phyloP scores from a whole-genome alignment of 2,113 vertebrate species.

The Tyrannus savana region DNA sequence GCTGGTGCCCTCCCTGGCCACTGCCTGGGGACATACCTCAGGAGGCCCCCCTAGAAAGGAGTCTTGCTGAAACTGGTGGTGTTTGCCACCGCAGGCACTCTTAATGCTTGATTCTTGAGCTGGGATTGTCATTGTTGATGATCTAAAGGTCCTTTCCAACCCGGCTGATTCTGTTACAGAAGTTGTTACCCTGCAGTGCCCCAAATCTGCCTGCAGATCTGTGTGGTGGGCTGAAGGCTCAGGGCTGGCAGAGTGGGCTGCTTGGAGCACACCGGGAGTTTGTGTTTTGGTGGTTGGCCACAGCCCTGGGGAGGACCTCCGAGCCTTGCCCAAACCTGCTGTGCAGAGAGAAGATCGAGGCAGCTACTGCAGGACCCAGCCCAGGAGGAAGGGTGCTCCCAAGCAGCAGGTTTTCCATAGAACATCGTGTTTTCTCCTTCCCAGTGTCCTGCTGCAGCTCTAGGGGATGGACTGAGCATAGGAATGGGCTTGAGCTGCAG shows the following conservation, averaged over 20 bases:
- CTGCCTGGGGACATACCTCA: not conserved
- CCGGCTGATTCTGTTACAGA: not conserved
- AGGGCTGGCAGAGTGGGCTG: not conserved
- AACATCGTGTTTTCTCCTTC: not conserved
- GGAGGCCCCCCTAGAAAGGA: not conserved
- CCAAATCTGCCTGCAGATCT: not conserved
- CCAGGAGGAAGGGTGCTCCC: not conserved
- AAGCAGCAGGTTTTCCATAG: not conserved
- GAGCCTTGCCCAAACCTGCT: not conserved
- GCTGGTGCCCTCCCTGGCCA: fast-evolving
- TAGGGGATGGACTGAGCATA: not conserved
- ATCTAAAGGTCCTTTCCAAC: too few relatives aligned
- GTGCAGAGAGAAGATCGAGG: not conserved
- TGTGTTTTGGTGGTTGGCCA: not conserved
- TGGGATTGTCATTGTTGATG: not conserved
- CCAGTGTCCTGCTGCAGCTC: not conserved
- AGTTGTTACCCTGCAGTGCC: not conserved
- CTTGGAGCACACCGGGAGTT: not conserved
- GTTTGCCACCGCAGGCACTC: not conserved
- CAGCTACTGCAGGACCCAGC: not conserved
- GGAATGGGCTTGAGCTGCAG: not conserved
- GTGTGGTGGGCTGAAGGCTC: not conserved
- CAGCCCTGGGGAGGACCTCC: not conserved
- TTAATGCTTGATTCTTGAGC: not conserved
- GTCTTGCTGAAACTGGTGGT: not conserved